These are phyloP conservation scores for Diabrotica balteata DNA, from an alignment of 2,888 invertebrate genomes.

Conservation along the genomic window DNA sequence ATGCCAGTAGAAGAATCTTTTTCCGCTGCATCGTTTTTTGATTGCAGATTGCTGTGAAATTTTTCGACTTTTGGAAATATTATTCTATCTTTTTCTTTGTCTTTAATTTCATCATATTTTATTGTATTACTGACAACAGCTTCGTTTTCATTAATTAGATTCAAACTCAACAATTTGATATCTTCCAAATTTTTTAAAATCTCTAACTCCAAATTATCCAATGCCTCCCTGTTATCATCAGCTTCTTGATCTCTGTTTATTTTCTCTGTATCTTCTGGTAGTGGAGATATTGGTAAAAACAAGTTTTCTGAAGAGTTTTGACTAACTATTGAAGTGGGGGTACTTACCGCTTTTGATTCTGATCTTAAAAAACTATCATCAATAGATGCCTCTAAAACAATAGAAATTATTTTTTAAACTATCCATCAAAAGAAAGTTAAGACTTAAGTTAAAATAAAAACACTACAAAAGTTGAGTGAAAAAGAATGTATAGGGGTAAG, in stretches of 20 bases:
- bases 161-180: slow-evolving; percentile 44
- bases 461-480: too few relatives aligned
- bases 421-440: too few relatives aligned
- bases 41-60: too few relatives aligned
- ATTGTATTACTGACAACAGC: slow-evolving; percentile 1
- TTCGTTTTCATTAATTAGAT: slow-evolving; percentile 28
- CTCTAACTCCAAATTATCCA: slow-evolving; percentile 46
- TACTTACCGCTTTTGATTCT: slow-evolving; percentile 58
- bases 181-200: slow-evolving; percentile 49
- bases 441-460: too few relatives aligned
- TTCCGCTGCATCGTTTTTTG: too few relatives aligned
- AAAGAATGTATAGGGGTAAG: too few relatives aligned
- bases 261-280: slow-evolving; percentile 10
- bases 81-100: not conserved
- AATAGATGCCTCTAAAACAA: slow-evolving; percentile 27
- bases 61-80: too few relatives aligned
- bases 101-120: not conserved
- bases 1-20: too few relatives aligned
- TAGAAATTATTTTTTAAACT: not conserved
- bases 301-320: slow-evolving; percentile 17
- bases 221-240: slow-evolving; percentile 32
- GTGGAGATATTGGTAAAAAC: slow-evolving; percentile 1
- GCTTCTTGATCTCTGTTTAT: slow-evolving; percentile 13
- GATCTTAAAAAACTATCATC: slow-evolving; percentile 40
- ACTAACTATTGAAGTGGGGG: slow-evolving; percentile 43